A percentile compares a stretch with the other conserved stretches of the same genome.
phyloP scores from a whole-genome alignment of 2,113 vertebrate genomes.

The Ranitomeya variabilis region DNA sequence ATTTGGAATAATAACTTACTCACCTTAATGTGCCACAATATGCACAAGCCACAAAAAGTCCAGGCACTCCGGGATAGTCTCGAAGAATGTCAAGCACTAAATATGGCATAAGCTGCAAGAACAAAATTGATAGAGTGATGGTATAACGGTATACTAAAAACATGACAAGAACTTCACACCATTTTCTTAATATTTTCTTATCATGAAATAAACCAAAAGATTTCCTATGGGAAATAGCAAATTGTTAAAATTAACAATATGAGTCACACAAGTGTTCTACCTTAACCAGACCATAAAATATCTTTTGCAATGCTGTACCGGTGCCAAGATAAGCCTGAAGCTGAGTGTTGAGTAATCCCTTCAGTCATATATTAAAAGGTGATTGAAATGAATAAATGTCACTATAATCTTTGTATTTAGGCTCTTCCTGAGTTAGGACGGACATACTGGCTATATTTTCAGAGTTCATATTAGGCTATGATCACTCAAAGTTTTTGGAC shows the following conservation, averaged over 20 bases:
- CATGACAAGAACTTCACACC: too few relatives aligned
- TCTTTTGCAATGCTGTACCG: not conserved
- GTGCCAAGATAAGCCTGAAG: not conserved
- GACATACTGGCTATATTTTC: too few relatives aligned
- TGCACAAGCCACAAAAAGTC: slow-evolving; percentile 80
- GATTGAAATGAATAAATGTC: not conserved
- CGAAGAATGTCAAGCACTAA: slow-evolving; percentile 77
- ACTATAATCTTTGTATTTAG: not conserved
- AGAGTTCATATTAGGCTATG: too few relatives aligned
- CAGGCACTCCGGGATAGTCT: slow-evolving; percentile 76
- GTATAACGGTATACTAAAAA: too few relatives aligned
- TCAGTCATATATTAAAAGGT: not conserved
- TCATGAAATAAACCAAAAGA: not conserved
- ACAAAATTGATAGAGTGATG: not conserved
- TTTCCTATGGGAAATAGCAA: not conserved
- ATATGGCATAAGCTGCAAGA: slow-evolving; percentile 77
- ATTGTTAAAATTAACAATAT: not conserved
- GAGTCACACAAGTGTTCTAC: not conserved
- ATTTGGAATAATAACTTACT: not conserved
- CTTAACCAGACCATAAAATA: not conserved
- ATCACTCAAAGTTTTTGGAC: too few relatives aligned
- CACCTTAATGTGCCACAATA: slow-evolving; percentile 82
- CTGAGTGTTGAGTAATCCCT: not conserved
- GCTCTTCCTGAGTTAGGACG: not conserved
- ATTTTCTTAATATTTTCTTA: not conserved